Evolutionary conservation across 2,113 vertebrate genomes (phyloP).

Genomic region (Thomomys bottae): DNA sequence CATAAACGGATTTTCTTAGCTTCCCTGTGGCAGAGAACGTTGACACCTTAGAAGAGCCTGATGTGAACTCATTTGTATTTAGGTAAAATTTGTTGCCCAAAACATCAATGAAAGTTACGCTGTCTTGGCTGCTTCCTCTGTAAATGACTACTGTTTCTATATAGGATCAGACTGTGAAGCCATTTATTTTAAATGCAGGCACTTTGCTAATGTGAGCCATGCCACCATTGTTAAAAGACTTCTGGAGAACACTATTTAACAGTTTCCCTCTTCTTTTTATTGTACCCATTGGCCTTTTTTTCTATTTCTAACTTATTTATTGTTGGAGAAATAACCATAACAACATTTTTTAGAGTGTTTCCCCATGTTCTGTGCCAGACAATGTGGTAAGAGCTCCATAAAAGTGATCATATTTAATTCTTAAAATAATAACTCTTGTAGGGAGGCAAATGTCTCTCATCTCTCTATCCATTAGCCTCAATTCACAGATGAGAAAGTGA

Average conservation of each 20-base stretch:
- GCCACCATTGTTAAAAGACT: slow-evolving; percentile 23
- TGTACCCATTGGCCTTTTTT: background rate
- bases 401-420: slow-evolving; percentile 21
- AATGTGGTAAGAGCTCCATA: background rate
- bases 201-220: slow-evolving; percentile 43
- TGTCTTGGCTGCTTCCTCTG: background rate
- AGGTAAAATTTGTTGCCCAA: slow-evolving; percentile 59
- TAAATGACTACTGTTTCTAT: slow-evolving; percentile 3
- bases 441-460: background rate
- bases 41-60: background rate
- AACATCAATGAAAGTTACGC: slow-evolving; percentile 33
- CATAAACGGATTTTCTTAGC: slow-evolving; percentile 53
- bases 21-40: slow-evolving; percentile 21
- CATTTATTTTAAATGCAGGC: slow-evolving; percentile 59
- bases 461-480: fast-evolving
- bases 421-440: background rate
- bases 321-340: slow-evolving; percentile 16
- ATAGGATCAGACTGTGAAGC: background rate
- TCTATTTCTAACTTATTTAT: slow-evolving; percentile 9
- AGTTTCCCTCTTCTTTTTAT: slow-evolving; percentile 5
- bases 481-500: slow-evolving; percentile 24
- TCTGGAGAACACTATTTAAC: slow-evolving; percentile 26
- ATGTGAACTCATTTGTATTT: slow-evolving; percentile 60
- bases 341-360: background rate
- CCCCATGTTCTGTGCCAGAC: background rate